Evolutionary conservation across 2,888 invertebrate genomes (phyloP), one percentile per base, ranked within the genome.

Genomic region (Drosophila lutescens): DNA sequence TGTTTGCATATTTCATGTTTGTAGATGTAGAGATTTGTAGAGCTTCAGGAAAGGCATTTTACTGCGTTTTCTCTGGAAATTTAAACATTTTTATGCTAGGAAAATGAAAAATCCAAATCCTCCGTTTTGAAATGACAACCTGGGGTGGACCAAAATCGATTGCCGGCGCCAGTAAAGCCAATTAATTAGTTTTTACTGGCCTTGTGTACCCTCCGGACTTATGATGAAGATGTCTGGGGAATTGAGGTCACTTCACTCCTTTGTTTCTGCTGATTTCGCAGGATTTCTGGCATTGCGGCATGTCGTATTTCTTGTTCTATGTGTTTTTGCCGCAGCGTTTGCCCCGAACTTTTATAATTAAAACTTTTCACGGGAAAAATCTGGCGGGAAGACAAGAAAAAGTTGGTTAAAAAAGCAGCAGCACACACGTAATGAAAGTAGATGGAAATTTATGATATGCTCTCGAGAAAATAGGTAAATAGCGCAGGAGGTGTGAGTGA

Each of bases 271-370:
- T 30, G 46, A 46, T 55, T 26, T 26, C 26, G 20, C 20, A 2
- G 26, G 26, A 26, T 26, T 34, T 67, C 68, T 46, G 68, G 36
- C 66, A 49, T 49, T 66, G 61, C 60, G 43, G 60, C 53, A 40
- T 60, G 56, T 71, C 71, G 62, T 83, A 55, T 63, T 68, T 78
- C 65, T 68, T 38, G 32, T 55, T 79, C 73, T 43, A 54, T 56
- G 70, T 71, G 38, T 6, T 26, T 26, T 65, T 67, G 51, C 51
- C 68, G 73, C 81, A 73, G 74, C 57, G 47, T 32, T 54, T 38
- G 43, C 40, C 32, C 41, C 50, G 71, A 81, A 81, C 87, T 81
- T 81, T 81, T 81, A 78, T 84, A 81, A 81, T 86, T 81, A 81
- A 81, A 81, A 81, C 81, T 81, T 81, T 81, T 76, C 50, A 41